phyloP scores from a whole-genome alignment of 1,140 invertebrate genomes.

The Lepidotrigona ventralis region DNA sequence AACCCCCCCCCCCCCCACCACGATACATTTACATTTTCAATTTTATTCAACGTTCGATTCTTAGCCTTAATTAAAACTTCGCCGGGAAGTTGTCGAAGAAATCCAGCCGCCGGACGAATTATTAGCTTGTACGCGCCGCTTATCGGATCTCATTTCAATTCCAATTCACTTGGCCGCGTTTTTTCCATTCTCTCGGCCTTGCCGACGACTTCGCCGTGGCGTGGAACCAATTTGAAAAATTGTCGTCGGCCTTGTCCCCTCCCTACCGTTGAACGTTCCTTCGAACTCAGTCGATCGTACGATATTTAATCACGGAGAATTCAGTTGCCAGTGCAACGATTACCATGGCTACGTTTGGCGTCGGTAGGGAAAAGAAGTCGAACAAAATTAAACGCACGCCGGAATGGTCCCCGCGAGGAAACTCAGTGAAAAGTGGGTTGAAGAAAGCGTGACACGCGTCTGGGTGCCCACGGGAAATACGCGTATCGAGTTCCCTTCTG shows the following conservation, averaged over 20 bases:
- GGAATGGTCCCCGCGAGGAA: constrained; percentile 36
- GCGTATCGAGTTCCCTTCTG: constrained; percentile 56
- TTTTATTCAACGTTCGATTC: not conserved
- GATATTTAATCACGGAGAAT: constrained; percentile 7
- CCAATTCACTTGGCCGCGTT: not conserved
- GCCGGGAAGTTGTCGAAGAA: constrained; percentile 9
- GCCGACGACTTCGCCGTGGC: not conserved
- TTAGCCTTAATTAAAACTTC: constrained; percentile 24
- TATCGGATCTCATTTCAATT: constrained; percentile 35
- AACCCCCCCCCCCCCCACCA: no score
- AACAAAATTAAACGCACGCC: not conserved
- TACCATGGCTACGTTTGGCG: not conserved
- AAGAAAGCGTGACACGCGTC: constrained; percentile 45
- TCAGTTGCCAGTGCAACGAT: no score
- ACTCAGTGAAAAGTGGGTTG: not conserved
- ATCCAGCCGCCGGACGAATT: not conserved
- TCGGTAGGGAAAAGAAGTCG: not conserved
- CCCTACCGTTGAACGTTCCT: not conserved
- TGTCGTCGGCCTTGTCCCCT: not conserved
- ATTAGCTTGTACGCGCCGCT: not conserved
- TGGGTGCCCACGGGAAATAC: constrained; percentile 54
- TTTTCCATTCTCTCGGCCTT: no score
- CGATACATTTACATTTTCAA: constrained; percentile 4
- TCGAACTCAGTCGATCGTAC: not conserved
- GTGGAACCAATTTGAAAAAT: constrained; percentile 4